Percentiles rank a stretch among this genome's conserved stretches.
Evolutionary conservation across 2,888 invertebrate species (phyloP).

Genomic region (Apamea monoglypha): DNA sequence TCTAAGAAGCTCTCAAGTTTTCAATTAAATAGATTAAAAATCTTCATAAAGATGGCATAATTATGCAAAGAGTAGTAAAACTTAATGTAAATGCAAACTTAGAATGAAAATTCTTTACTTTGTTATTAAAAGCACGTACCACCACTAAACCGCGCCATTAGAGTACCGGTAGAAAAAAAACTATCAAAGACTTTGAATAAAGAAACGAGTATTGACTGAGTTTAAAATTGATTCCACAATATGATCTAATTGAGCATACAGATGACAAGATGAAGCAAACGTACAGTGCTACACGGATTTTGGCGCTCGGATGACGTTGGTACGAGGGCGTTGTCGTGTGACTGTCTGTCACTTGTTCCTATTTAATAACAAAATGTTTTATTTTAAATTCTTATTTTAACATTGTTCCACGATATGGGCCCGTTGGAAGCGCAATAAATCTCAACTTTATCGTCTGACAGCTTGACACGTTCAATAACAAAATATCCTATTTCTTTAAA

Average conservation of each 20-base stretch:
- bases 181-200: conserved; percentile 5
- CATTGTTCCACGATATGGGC: no score
- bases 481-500: no score
- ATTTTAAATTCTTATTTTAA: no score
- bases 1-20: neutral
- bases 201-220: neutral
- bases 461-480: no score
- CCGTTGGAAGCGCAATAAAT: no score
- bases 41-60: conserved; percentile 1
- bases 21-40: conserved; percentile 1
- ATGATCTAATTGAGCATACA: neutral
- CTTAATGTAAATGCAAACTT: conserved; percentile 39
- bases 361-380: no score
- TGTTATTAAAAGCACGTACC: conserved; percentile 54
- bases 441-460: no score
- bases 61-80: conserved; percentile 16
- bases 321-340: no score
- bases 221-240: neutral
- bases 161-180: conserved; percentile 38
- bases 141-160: conserved; percentile 53
- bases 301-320: neutral
- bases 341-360: no score
- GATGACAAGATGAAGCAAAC: neutral
- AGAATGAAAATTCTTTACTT: conserved; percentile 31
- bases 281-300: neutral